Evolutionary conservation across 2,888 invertebrate genomes (phyloP).

Genomic region (Onchidella celtica): DNA sequence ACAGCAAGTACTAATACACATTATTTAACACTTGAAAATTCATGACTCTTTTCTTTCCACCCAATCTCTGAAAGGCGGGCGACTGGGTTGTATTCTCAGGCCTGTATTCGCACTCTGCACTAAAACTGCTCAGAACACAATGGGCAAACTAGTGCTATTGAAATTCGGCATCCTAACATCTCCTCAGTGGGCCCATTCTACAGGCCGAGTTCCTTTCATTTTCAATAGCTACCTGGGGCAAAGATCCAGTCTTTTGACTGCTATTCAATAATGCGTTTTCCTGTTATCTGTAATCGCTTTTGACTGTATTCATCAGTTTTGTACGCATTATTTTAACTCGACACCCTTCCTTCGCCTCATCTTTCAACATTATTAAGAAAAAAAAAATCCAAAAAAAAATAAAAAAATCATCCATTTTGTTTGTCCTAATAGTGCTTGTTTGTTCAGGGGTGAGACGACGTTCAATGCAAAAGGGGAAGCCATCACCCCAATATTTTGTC

Average conservation of each 20-base stretch:
- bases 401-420: background rate
- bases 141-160: background rate
- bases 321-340: conserved; percentile 6
- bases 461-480: background rate
- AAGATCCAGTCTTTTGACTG: too few species aligned
- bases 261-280: too few species aligned
- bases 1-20: too few species aligned
- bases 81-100: too few species aligned
- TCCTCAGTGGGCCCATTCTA: background rate
- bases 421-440: conserved; percentile 17
- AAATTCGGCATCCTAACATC: background rate
- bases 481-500: conserved; percentile 16
- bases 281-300: conserved; percentile 14
- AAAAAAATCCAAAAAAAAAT: too few species aligned
- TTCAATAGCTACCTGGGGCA: background rate
- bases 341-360: too few species aligned
- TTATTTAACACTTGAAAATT: too few species aligned
- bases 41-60: too few species aligned
- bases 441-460: background rate
- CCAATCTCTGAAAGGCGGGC: too few species aligned
- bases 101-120: too few species aligned
- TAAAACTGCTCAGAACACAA: conserved; percentile 6
- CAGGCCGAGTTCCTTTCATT: background rate
- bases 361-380: too few species aligned
- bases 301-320: conserved; percentile 9